Evolutionary conservation across 2,888 invertebrate genomes (phyloP), one percentile per base, ranked within the genome.

Genomic region (Lottia scabra): DNA sequence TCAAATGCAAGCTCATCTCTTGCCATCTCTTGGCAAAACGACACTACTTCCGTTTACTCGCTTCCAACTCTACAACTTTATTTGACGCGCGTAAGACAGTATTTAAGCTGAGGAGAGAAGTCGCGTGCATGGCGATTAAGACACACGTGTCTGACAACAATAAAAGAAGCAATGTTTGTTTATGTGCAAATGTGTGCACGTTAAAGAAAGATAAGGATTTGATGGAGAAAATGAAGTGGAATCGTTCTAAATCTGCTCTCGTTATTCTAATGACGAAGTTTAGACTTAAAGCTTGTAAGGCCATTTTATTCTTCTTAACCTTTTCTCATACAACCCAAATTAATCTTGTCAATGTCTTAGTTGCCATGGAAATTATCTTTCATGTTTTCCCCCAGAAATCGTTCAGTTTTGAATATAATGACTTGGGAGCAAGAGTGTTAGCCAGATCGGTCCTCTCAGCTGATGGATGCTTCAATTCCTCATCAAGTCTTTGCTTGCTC

Each of bases 151-250:
- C 56, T 19, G 56, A 19, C 56, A 30, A 56, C 48, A 56, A 66
- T 30, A 65, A 63, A 38, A 65, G 44, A 62, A 38, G 43, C 23
- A 38, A 19, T 71, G 68, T 74, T 74, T 74, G 74, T 74, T 74
- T 74, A 71, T 74, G 74, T 74, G 74, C 74, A 74, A 71, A 71
- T 74, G 67, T 26, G 48, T 71, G 45, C 62, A 69, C 56, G 56
- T 23, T 23, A 23, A 23, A 23, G 23, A 56, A 56, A 56, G 56
- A 56, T 56, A 56, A 56, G 56, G 56, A 56, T 56, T 56, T 19
- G 19, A 56, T 56, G 19, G 23, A 13, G 56, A 56, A 56, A 56
- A 56, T 56, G 19, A 56, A 56, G 56, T 56, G 23, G 56, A 23
- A 23, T 23, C 12, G 56, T 23, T 38, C 19, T 56, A 56, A 56